phyloP scores from a whole-genome alignment of 1,140 invertebrate genomes.

The Hypothenemus hampei region DNA sequence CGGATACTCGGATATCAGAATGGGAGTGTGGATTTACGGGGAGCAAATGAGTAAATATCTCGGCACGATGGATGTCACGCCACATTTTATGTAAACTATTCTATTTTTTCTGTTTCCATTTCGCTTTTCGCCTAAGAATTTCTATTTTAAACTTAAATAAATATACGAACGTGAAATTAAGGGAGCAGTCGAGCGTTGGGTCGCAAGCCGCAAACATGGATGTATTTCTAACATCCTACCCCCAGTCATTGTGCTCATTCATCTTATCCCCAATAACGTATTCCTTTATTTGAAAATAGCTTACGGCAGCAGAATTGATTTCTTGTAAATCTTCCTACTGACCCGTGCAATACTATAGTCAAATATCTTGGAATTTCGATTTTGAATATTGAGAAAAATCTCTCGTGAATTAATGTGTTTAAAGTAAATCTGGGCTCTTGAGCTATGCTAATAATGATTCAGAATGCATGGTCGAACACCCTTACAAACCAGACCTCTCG shows the following conservation, averaged over 20 bases:
- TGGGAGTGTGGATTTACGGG: conserved; percentile 23
- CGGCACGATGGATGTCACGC: conserved; percentile 12
- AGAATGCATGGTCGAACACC: conserved; percentile 9
- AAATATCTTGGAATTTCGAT: too few species aligned
- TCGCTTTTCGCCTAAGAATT: conserved; percentile 6
- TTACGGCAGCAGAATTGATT: conserved; percentile 41
- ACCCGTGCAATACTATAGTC: conserved; percentile 22
- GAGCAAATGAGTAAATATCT: conserved; percentile 25
- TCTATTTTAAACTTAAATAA: conserved; percentile 1
- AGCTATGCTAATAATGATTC: conserved; percentile 2
- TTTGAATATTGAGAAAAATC: too few species aligned
- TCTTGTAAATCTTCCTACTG: conserved; percentile 34
- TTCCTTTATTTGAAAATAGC: conserved; percentile 35
- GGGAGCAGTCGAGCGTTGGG: background rate
- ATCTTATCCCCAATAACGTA: conserved; percentile 40
- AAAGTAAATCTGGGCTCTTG: background rate
- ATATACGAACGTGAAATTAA: background rate
- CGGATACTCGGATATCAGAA: conserved; percentile 23
- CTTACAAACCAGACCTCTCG: conserved; percentile 22
- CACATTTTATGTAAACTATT: conserved; percentile 16
- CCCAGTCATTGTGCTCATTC: conserved; percentile 37
- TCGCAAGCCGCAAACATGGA: conserved; percentile 2
- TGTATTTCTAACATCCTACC: conserved; percentile 8
- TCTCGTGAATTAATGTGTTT: too few species aligned
- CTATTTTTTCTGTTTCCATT: conserved; percentile 8